These are phyloP conservation scores for Acipenser ruthenus DNA, from an alignment of 2,797 vertebrate species.

Conservation along the genomic window DNA sequence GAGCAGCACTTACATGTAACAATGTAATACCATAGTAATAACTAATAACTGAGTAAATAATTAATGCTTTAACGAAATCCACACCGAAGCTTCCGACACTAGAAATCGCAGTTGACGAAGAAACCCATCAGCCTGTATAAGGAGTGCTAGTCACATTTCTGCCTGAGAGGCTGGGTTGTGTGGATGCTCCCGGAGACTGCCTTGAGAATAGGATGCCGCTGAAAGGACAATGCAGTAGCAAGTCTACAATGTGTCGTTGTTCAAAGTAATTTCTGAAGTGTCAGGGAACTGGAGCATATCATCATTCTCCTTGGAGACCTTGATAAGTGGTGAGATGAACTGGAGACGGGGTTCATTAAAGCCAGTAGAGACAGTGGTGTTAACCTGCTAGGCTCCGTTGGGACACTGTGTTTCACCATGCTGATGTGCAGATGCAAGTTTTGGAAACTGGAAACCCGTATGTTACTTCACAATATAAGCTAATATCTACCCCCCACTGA, in stretches of 20 bases:
- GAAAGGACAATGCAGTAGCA: neutral
- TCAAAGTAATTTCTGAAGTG: neutral
- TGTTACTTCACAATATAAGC: too few relatives aligned
- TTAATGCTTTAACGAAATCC: neutral
- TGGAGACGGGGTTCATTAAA: neutral
- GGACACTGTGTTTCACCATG: neutral
- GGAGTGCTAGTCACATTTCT: neutral
- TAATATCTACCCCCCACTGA: too few relatives aligned
- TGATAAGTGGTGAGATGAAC: neutral
- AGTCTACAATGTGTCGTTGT: conserved; percentile 6
- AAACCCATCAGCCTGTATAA: conserved; percentile 6
- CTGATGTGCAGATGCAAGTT: neutral
- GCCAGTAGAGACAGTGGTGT: neutral
- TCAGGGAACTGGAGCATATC: neutral
- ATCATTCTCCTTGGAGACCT: neutral
- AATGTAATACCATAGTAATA: neutral
- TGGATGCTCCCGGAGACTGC: neutral
- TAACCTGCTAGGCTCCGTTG: neutral
- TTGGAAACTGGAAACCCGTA: too few relatives aligned
- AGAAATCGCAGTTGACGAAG: neutral
- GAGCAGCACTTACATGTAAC: too few relatives aligned
- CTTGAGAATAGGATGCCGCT: neutral
- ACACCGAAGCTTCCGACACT: neutral
- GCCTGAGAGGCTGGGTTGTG: neutral
- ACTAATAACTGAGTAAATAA: neutral